phyloP scores from a whole-genome alignment of 1,140 invertebrate genomes.

The Cyclina sinensis region DNA sequence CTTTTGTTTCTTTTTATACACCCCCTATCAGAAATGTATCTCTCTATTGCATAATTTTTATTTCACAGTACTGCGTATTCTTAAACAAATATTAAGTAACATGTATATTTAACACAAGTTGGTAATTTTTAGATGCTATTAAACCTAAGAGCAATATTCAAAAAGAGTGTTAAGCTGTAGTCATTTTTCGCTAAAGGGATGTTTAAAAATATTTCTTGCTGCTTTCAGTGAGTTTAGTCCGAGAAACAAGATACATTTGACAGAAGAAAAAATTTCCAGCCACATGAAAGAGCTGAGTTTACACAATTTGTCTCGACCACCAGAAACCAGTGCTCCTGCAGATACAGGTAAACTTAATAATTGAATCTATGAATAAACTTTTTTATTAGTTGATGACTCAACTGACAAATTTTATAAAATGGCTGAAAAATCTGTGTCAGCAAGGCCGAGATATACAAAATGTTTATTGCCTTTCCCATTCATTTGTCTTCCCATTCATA shows the following conservation, averaged over 20 bases:
- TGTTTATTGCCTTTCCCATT: no score
- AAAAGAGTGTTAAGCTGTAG: no score
- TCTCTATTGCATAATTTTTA: not conserved
- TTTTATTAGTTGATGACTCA: no score
- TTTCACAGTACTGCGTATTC: not conserved
- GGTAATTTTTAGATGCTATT: not conserved
- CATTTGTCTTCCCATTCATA: no score
- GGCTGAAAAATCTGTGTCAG: no score
- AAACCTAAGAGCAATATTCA: no score
- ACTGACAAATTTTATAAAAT: no score
- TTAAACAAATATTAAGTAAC: not conserved
- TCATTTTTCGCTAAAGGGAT: no score
- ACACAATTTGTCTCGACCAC: constrained; percentile 42
- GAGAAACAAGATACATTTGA: constrained; percentile 32
- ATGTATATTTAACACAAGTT: not conserved
- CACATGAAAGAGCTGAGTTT: constrained; percentile 31
- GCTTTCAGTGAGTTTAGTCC: constrained; percentile 11
- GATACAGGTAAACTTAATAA: not conserved
- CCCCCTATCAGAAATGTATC: not conserved
- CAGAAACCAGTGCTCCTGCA: not conserved
- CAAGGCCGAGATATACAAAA: no score
- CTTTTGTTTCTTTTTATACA: not conserved
- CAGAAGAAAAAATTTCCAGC: constrained; percentile 49
- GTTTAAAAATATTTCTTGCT: not conserved
- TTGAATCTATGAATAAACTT: no score